Evolutionary conservation across 2,113 vertebrate genomes (phyloP).

Genomic region (Otis tarda): DNA sequence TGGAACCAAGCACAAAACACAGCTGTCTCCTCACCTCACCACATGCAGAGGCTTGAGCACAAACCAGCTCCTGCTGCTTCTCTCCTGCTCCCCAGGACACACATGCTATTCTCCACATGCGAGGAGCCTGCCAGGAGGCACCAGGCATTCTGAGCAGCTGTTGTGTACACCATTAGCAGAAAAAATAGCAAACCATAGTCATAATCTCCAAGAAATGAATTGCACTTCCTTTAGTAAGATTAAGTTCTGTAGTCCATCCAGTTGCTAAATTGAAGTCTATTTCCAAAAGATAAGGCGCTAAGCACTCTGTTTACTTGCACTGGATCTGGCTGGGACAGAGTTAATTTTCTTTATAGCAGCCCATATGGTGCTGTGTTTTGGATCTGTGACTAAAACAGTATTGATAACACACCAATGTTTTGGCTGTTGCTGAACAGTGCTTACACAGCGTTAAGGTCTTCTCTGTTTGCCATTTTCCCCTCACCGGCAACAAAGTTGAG

Average conservation of each 20-base stretch:
- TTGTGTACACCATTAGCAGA: not conserved
- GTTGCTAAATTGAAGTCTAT: not conserved
- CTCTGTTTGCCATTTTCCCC: not conserved
- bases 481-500: not conserved
- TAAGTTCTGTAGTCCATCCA: not conserved
- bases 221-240: not conserved
- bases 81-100: not conserved
- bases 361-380: not conserved
- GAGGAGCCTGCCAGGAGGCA: not conserved
- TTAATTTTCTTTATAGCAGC: not conserved
- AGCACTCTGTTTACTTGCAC: not conserved
- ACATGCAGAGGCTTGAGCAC: not conserved
- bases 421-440: not conserved
- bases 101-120: fast-evolving
- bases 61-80: not conserved
- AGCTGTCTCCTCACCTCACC: not conserved
- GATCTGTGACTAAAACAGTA: not conserved
- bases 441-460: not conserved
- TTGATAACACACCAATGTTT: not conserved
- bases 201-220: not conserved
- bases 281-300: not conserved
- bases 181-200: not conserved
- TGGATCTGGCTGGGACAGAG: not conserved
- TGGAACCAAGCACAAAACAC: not conserved
- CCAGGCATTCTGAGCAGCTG: not conserved